Conservation (phyloP, 2,888 invertebrate species). For the Tubulanus polymorphus region DNA sequence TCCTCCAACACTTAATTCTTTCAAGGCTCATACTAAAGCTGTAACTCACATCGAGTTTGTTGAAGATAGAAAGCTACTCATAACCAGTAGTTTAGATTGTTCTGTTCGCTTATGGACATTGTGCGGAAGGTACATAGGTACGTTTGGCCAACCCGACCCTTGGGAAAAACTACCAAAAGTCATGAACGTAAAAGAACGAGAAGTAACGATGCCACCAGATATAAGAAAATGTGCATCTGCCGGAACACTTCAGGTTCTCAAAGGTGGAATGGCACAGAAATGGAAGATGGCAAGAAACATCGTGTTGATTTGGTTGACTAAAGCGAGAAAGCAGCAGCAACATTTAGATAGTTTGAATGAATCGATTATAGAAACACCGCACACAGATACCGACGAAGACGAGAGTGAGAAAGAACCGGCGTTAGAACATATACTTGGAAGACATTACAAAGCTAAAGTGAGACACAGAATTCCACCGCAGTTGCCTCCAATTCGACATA, state of each 20-base stretch:
- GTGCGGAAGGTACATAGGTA: slow-evolving; percentile 60
- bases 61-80: slow-evolving; percentile 63
- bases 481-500: slow-evolving; percentile 25
- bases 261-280: slow-evolving; percentile 25
- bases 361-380: slow-evolving; percentile 9
- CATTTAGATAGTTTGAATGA: slow-evolving; percentile 18
- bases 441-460: slow-evolving; percentile 30
- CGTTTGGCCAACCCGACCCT: slow-evolving; percentile 67
- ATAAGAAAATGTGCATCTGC: slow-evolving; percentile 70
- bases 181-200: slow-evolving; percentile 53
- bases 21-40: slow-evolving; percentile 66
- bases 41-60: slow-evolving; percentile 67
- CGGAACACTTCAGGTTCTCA: slow-evolving; percentile 66
- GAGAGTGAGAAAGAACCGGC: slow-evolving; percentile 11
- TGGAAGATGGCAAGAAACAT: slow-evolving; percentile 28
- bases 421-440: slow-evolving; percentile 32
- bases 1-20: slow-evolving; percentile 48
- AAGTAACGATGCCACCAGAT: slow-evolving; percentile 67
- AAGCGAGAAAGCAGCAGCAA: slow-evolving; percentile 23
- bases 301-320: slow-evolving; percentile 19
- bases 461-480: slow-evolving; percentile 21
- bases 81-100: slow-evolving; percentile 67
- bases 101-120: slow-evolving; percentile 56
- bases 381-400: neutral
- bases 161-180: slow-evolving; percentile 58